Percentiles rank a stretch among this genome's conserved stretches.
Conservation (phyloP, 2,888 invertebrate species). For the Liposcelis brunnea region DNA sequence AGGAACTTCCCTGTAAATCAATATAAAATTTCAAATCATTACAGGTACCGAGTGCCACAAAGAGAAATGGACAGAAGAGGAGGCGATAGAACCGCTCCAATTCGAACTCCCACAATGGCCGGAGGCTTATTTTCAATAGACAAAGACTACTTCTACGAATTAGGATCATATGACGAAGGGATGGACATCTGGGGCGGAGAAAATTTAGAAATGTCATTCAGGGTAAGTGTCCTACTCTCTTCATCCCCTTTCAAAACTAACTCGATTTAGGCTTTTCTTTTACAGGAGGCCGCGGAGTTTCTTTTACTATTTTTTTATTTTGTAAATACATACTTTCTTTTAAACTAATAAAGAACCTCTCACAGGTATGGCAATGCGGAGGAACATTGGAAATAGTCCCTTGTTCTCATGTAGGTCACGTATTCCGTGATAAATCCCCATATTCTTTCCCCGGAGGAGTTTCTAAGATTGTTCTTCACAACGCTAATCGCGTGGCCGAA, state of each 20-base stretch:
- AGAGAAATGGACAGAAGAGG: slow-evolving; percentile 88
- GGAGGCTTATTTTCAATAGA: slow-evolving; percentile 93
- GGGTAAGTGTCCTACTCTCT: too few relatives aligned
- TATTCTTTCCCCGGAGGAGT: slow-evolving; percentile 99
- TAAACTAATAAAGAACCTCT: too few relatives aligned
- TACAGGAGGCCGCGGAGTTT: slow-evolving; percentile 20
- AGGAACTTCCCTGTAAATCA: too few relatives aligned
- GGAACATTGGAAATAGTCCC: slow-evolving; percentile 88
- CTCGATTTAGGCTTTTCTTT: too few relatives aligned
- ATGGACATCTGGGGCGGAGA: slow-evolving; percentile 99
- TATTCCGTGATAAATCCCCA: slow-evolving; percentile 94
- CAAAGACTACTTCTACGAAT: slow-evolving; percentile 89
- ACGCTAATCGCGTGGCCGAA: slow-evolving; percentile 94
- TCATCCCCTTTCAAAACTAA: too few relatives aligned
- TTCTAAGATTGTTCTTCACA: slow-evolving; percentile 91
- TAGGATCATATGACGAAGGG: slow-evolving; percentile 96
- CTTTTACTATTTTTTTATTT: slow-evolving; percentile 9
- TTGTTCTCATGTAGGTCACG: slow-evolving; percentile 93
- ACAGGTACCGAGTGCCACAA: slow-evolving; percentile 91
- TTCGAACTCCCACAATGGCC: slow-evolving; percentile 96
- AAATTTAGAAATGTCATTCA: slow-evolving; percentile 87
- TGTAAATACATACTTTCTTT: slow-evolving; percentile 7
- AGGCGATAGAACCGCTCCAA: slow-evolving; percentile 80
- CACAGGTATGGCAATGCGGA: slow-evolving; percentile 91
- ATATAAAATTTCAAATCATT: slow-evolving; percentile 11